These are phyloP conservation scores for Drosophila incognita DNA, from an alignment of 2,888 invertebrate genomes.

Conservation along the genomic window DNA sequence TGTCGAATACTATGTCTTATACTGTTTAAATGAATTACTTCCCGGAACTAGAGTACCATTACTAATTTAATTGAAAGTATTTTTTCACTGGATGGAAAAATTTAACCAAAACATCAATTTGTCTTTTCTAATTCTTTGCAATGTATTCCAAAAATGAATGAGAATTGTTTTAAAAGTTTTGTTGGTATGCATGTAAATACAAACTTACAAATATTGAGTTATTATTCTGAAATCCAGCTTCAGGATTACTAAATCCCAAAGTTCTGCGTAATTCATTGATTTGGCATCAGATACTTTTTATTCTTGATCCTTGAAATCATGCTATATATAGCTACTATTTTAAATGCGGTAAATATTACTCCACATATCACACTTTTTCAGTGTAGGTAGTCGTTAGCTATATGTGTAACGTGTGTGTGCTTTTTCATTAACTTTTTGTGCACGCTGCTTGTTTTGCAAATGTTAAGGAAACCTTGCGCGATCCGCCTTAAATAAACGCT, in stretches of 20 bases:
- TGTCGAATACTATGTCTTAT: too few relatives aligned
- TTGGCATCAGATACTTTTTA: neutral
- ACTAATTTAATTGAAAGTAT: neutral
- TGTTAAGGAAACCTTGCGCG: conserved; percentile 48
- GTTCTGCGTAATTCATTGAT: neutral
- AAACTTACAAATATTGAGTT: neutral
- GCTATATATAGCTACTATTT: neutral
- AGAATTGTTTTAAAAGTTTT: neutral
- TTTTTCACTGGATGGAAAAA: neutral
- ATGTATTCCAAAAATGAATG: neutral
- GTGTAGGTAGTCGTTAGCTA: conserved; percentile 30
- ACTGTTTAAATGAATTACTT: neutral
- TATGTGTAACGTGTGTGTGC: conserved; percentile 4
- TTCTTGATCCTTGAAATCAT: neutral
- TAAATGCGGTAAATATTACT: neutral
- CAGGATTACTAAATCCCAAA: neutral
- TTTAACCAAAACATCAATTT: neutral
- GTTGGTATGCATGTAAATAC: neutral
- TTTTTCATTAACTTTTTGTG: conserved; percentile 74
- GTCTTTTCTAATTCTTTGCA: neutral
- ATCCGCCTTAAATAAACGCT: conserved; percentile 4
- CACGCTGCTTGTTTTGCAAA: conserved; percentile 63
- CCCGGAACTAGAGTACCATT: neutral
- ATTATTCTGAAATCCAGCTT: neutral
- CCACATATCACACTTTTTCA: neutral